A percentile compares a stretch with the other conserved stretches of the same genome.
Evolutionary conservation across 64 coral and sea anemone species (phyloP).

Genomic region (Astreopora myriophthalma): DNA sequence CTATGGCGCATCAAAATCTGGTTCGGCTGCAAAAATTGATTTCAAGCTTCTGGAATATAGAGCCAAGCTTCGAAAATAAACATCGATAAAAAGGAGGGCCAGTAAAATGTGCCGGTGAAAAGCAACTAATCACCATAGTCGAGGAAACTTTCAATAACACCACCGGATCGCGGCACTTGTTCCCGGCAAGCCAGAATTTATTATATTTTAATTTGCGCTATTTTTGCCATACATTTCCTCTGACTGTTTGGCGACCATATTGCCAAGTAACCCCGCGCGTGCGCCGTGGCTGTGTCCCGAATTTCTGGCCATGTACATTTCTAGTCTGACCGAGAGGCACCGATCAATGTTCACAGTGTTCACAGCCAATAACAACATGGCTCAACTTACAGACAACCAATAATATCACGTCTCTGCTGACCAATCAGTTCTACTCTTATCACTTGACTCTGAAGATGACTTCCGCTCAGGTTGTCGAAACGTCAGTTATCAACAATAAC

Average conservation of each 20-base stretch:
- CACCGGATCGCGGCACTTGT: neutral
- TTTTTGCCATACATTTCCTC: neutral
- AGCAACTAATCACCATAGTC: neutral
- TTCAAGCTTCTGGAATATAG: neutral
- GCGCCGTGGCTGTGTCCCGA: neutral
- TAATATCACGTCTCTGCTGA: too few species aligned
- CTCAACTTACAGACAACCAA: too few species aligned
- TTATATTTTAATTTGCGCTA: neutral
- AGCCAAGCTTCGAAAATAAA: constrained; percentile 16
- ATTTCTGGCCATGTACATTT: neutral
- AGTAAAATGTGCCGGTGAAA: neutral
- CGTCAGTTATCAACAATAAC: too few species aligned
- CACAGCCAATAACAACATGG: too few species aligned
- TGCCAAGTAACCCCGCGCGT: neutral
- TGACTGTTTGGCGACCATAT: neutral
- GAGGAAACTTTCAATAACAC: neutral
- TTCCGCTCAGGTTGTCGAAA: too few species aligned
- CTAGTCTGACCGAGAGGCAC: too few species aligned
- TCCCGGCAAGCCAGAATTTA: neutral
- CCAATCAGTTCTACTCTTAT: too few species aligned
- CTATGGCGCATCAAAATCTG: constrained; percentile 4
- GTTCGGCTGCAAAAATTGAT: neutral
- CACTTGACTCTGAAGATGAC: too few species aligned
- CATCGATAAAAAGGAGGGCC: neutral
- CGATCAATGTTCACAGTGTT: too few species aligned